Evolutionary conservation across 2,797 vertebrate genomes (phyloP), one percentile per base, ranked within the genome.

Genomic region (Delichon dasypus): DNA sequence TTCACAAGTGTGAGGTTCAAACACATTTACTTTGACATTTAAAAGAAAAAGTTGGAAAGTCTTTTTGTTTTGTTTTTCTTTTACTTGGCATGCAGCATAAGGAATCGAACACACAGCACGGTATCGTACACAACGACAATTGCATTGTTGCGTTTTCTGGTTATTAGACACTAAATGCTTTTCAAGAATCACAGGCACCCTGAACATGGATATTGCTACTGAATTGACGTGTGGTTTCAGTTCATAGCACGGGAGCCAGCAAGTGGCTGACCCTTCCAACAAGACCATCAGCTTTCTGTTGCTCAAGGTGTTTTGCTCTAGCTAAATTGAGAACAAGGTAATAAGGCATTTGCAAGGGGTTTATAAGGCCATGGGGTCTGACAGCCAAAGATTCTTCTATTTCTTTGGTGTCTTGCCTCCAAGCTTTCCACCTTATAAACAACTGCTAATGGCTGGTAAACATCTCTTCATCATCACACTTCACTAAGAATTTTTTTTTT

Each of bases 161-260:
- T 96, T 95, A 93, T 96, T 94, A 95, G 91, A 97, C 85, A 94
- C 93, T 84, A 97, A 96, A 96, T 94, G 95, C 94, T 97, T 94
- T 95, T 96, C 95, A 96, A 96, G 96, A 97, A 95, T 95, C 94
- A 97, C 96, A 97, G 95, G 96, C 88, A 95, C 96, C 96, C 97
- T 96, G 96, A 97, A 96, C 95, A 96, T 85, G 94, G 94, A 94
- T 96, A 96, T 97, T 97, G 96, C 96, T 97, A 93, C 95, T 94
- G 95, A 96, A 96, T 97, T 93, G 94, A 96, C 61, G 1, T 76
- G 93, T 89, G 88, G 92, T 90, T 91, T 94, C 90, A 91, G 86
- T 90, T 87, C 58, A 87, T 77, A 96, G 94, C 79, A 38, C 0
- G 21, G 85, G 53, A 94, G 93, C 85, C 96, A 95, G 13, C 25